Evolutionary conservation across 2,888 invertebrate genomes (phyloP).

Genomic region (Sinodicranocentrus sp.): DNA sequence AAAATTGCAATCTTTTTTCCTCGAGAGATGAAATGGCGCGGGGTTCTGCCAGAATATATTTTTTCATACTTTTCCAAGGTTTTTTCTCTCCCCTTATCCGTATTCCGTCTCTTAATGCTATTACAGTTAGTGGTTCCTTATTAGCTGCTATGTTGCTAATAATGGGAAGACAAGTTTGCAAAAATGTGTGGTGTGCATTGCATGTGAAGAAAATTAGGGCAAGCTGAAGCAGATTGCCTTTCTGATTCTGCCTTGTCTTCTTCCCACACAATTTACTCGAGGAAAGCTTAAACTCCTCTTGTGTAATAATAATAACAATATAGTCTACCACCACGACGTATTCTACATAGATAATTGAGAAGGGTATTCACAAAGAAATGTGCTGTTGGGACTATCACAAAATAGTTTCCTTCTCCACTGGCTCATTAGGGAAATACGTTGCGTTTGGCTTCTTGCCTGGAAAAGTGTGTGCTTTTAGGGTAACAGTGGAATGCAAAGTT

Average conservation of each 20-base stretch:
- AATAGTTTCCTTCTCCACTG: too few species aligned
- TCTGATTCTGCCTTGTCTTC: slow-evolving; percentile 41
- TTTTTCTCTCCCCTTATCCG: slow-evolving; percentile 32
- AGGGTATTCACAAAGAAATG: too few species aligned
- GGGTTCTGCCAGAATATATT: slow-evolving; percentile 16
- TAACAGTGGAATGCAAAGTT: too few species aligned
- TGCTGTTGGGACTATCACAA: too few species aligned
- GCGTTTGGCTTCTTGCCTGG: too few species aligned
- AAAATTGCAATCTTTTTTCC: slow-evolving; percentile 53
- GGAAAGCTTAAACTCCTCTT: neutral
- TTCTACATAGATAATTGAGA: slow-evolving; percentile 15
- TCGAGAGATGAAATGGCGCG: slow-evolving; percentile 35
- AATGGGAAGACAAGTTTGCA: slow-evolving; percentile 14
- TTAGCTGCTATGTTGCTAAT: slow-evolving; percentile 42
- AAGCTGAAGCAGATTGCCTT: slow-evolving; percentile 49
- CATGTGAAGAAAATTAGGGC: slow-evolving; percentile 39
- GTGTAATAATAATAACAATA: slow-evolving; percentile 23
- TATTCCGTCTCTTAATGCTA: slow-evolving; percentile 27
- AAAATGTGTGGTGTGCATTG: neutral
- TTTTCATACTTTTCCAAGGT: slow-evolving; percentile 33
- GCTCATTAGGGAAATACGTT: too few species aligned
- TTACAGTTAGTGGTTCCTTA: slow-evolving; percentile 26
- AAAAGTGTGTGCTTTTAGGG: too few species aligned
- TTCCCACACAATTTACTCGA: slow-evolving; percentile 34
- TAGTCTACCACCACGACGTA: slow-evolving; percentile 1